Conservation (phyloP, 2,888 invertebrate genomes). For the Archaeoteleia sp. region DNA sequence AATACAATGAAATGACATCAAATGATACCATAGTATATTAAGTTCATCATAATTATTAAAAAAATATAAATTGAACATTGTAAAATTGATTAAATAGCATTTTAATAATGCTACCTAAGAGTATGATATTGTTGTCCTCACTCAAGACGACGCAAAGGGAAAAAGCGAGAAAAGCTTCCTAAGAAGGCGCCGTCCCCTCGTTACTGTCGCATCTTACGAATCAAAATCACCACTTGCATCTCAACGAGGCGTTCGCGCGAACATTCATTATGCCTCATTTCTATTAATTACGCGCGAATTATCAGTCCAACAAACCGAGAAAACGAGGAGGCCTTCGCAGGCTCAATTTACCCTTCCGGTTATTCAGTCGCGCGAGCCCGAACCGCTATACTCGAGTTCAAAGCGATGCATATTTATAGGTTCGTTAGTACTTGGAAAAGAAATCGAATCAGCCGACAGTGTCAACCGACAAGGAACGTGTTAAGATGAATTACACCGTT, state of each 20-base stretch:
- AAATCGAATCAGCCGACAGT: conserved; percentile 41
- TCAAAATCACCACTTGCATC: conserved; percentile 10
- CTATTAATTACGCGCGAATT: conserved; percentile 49
- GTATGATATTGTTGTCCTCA: conserved; percentile 57
- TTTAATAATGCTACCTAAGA: too few relatives aligned
- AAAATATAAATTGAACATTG: too few relatives aligned
- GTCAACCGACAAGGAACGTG: conserved; percentile 22
- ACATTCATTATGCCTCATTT: conserved; percentile 40
- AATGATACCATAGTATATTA: too few relatives aligned
- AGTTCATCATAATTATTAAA: too few relatives aligned
- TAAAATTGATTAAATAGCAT: too few relatives aligned
- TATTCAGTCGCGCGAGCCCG: conserved; percentile 57
- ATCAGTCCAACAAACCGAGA: conserved; percentile 42
- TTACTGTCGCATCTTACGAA: conserved; percentile 6
- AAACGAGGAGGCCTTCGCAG: conserved; percentile 34
- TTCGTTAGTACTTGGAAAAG: conserved; percentile 57
- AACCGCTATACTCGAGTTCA: conserved; percentile 58
- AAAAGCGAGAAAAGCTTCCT: conserved; percentile 40
- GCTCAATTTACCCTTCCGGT: conserved; percentile 57
- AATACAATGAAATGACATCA: too few relatives aligned
- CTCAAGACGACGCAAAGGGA: conserved; percentile 30
- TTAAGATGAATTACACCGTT: conserved; percentile 37
- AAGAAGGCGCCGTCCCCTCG: conserved; percentile 27
- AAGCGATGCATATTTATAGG: conserved; percentile 65
- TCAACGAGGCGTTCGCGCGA: conserved; percentile 21